Evolutionary conservation across 2,797 vertebrate species (phyloP), one percentile per base, ranked within the genome.

Genomic region (Hydrolagus colliei): DNA sequence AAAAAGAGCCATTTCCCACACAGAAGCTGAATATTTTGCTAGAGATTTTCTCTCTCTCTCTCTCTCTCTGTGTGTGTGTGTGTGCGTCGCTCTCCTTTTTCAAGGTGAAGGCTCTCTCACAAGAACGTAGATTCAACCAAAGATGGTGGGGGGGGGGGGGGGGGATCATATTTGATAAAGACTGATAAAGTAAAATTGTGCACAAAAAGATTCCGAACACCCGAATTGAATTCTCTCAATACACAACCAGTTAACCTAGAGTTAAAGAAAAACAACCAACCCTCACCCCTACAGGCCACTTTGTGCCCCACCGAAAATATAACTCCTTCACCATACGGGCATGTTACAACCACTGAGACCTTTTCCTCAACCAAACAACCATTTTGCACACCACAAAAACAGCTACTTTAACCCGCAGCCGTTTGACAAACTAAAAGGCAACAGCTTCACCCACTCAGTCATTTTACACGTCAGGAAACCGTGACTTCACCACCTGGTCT

Each of bases 31-130:
- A 35, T 61, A 72, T 84, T 73, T 52, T 61, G 68, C 68, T 20
- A 14, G 78, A 84, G 35, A 73, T 32, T 65, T 68, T 65, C 65
- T 9, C 80, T 68, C 80, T 14, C 59, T 84, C 68, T 84, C 80
- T 63, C 1, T 52, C 1, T 52, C n/a, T 68, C 22, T 84, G 61
- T 20, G 52, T 62, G 67, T 82, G n/a, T 61, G 18, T 84, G 27
- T 84, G 79, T n/a, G 59, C 27, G 41, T 84, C 80, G 20, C 20
- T 3, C 11, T 68, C 75, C 22, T 27, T 27, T 1, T 41, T 13
- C 4, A 20, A 67, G 62, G 12, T 11, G 3, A 79, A 14, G 7
- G 63, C 61, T 41, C 16, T 11, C 65, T 2, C 7, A 1, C n/a
- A 10, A 68, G 27, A 22, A 84, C 65, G 41, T 52, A 52, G 6